Evolutionary conservation across 2,888 invertebrate genomes (phyloP).

Genomic region (Pandemis cinnamomeana): DNA sequence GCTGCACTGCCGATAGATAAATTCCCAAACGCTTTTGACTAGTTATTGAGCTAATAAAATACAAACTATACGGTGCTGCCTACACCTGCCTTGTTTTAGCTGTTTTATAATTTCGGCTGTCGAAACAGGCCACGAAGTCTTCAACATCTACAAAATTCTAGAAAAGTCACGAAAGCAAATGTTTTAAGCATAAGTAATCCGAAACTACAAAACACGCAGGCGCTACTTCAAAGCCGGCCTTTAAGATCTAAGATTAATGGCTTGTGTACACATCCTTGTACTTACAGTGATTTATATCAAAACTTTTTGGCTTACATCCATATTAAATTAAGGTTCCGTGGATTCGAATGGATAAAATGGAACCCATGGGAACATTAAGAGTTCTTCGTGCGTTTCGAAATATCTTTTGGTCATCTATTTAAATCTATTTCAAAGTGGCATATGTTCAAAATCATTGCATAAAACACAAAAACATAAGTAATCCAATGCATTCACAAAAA

Average conservation of each 20-base stretch:
- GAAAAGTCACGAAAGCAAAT: background rate
- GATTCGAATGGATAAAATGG: no score
- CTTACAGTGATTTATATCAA: slow-evolving; percentile 14
- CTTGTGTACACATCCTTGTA: background rate
- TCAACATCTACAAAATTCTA: background rate
- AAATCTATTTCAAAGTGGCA: no score
- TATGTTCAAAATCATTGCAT: background rate
- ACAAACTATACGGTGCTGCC: background rate
- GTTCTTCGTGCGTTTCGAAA: no score
- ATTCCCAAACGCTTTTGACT: slow-evolving; percentile 25
- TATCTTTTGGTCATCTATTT: no score
- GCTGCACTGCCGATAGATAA: slow-evolving; percentile 18
- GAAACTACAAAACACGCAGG: background rate
- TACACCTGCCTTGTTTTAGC: background rate
- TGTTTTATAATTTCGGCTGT: no score
- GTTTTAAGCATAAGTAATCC: background rate
- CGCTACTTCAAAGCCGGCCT: slow-evolving; percentile 15
- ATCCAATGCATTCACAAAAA: background rate
- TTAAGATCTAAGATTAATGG: slow-evolving; percentile 11
- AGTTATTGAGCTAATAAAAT: slow-evolving; percentile 15
- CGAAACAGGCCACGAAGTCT: background rate
- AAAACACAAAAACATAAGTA: background rate
- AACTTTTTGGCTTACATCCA: background rate
- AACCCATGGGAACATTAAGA: no score
- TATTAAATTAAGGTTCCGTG: background rate